Evolutionary conservation across 2,113 vertebrate species (phyloP).

Genomic region (Nematolebias whitei): DNA sequence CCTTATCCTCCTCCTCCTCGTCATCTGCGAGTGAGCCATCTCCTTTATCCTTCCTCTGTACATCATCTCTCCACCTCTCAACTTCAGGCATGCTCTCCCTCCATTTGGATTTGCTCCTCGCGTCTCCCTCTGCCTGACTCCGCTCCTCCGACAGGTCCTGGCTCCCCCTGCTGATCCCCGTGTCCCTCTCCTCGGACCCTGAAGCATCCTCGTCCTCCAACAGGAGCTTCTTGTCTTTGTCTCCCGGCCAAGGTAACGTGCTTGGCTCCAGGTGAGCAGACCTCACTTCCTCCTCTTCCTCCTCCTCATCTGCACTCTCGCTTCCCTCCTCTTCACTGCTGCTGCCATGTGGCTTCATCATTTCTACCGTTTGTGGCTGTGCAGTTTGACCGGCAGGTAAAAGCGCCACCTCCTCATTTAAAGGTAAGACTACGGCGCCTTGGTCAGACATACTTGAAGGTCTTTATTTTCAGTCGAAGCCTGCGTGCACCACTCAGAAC

Average conservation of each 20-base stretch:
- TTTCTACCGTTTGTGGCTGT: conserved; percentile 8
- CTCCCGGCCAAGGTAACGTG: conserved; percentile 64
- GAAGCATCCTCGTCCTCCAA: background rate
- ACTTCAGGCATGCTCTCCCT: conserved; percentile 77
- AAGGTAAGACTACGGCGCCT: conserved; percentile 5
- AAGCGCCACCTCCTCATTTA: background rate
- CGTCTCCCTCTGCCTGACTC: conserved; percentile 19
- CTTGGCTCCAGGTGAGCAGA: conserved; percentile 50
- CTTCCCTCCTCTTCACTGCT: background rate
- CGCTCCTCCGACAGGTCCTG: conserved; percentile 47
- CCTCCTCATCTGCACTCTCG: background rate
- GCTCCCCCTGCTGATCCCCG: conserved; percentile 33
- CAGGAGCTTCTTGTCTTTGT: conserved; percentile 31
- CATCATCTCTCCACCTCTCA: conserved; percentile 63
- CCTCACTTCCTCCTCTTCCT: conserved; percentile 14
- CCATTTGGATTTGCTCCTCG: conserved; percentile 52
- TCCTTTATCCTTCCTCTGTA: conserved; percentile 3
- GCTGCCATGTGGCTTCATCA: conserved; percentile 12
- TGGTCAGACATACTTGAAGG: conserved; percentile 47
- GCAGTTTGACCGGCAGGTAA: conserved; percentile 4
- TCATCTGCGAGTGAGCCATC: conserved; percentile 60
- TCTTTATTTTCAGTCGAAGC: background rate
- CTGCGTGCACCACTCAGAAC: background rate
- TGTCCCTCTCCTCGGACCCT: conserved; percentile 36
- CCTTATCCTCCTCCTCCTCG: conserved; percentile 42